Evolutionary conservation across 2,888 invertebrate genomes (phyloP).

Genomic region (Sycophila texana): DNA sequence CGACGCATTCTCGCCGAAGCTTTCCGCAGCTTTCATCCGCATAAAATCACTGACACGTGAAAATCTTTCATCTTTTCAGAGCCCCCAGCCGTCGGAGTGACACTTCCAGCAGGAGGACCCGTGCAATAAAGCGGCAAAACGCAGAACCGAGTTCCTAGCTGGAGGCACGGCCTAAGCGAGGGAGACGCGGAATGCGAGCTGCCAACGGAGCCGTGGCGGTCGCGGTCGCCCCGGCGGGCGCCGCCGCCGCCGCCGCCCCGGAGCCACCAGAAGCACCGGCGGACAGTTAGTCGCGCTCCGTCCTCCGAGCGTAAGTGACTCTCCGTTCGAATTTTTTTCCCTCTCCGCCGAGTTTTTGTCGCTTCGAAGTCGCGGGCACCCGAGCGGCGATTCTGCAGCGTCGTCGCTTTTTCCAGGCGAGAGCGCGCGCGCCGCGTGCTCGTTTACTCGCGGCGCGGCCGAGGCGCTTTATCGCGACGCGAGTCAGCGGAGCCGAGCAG

Average conservation of each 20-base stretch:
- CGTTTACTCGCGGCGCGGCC: too few species aligned
- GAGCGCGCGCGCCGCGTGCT: too few species aligned
- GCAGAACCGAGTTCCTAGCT: not conserved
- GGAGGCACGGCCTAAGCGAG: not conserved
- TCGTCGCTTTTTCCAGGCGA: too few species aligned
- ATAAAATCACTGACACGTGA: too few species aligned
- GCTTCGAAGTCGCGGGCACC: not conserved
- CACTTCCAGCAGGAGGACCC: not conserved
- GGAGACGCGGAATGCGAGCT: not conserved
- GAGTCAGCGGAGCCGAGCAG: too few species aligned
- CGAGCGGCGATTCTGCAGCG: too few species aligned
- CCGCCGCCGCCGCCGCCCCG: not conserved
- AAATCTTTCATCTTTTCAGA: too few species aligned
- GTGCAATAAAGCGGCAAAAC: not conserved
- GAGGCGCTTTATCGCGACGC: too few species aligned
- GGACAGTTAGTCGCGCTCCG: constrained; percentile 21
- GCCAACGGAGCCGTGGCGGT: not conserved
- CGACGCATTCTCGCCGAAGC: too few species aligned
- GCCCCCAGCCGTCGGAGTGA: too few species aligned
- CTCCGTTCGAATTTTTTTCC: not conserved
- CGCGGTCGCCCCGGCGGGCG: not conserved
- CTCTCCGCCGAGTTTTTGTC: not conserved
- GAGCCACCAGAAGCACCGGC: constrained; percentile 23
- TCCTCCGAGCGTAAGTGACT: not conserved
- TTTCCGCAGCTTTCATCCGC: too few species aligned